Base-by-base conservation (phyloP, 2,888 invertebrate species). In the Idaea straminata region DNA sequence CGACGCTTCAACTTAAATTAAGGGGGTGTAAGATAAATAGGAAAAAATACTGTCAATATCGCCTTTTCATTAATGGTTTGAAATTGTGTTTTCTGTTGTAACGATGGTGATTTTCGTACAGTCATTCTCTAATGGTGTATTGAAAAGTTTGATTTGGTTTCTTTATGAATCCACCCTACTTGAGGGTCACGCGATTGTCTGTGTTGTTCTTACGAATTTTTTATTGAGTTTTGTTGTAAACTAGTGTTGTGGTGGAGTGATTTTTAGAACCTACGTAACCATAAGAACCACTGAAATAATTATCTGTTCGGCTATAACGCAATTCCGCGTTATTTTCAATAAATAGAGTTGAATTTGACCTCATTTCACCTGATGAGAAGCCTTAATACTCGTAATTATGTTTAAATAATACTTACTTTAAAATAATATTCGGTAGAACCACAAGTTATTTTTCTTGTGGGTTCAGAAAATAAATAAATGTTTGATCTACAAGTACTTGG, bases 1-100 rank as follows among this genome's bases (percentile, higher is more conserved):
- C 73, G 78, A 70, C 73, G 84, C 82, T 77, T 81, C 73, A 87
- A 87, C 80, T 87, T 87, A 86, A 88, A 88, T 87, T 86, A 86
- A 83, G 84, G 85, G 79, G 84, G 82, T 77, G 80, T 69, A 85
- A 88, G 87, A 88, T 88, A 88, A 88, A 87, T 88, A 88, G 84
- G 60, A 70, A 80, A 25, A 81, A 82, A 80, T 74, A 76, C 87
- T 86, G 87, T 88, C 88, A 87, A 87, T 87, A 84, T 83, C 83
- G 85, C 80, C 83, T 81, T 87, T 87, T 86, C 87, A 86, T 87
- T 87, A 88, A 87, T 87, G 87, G 81, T 81, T 83, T 77, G 79
- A 82, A 86, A 84, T 82, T 82, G 81, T 81, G 83, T 82, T 82
- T 79, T 83, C 82, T 80, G 78, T 81, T 81, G 82, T 77, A 81